A percentile compares a stretch with the other conserved stretches of the same genome.
Evolutionary conservation across 2,113 vertebrate species (phyloP).

Genomic region (Clupea harengus): DNA sequence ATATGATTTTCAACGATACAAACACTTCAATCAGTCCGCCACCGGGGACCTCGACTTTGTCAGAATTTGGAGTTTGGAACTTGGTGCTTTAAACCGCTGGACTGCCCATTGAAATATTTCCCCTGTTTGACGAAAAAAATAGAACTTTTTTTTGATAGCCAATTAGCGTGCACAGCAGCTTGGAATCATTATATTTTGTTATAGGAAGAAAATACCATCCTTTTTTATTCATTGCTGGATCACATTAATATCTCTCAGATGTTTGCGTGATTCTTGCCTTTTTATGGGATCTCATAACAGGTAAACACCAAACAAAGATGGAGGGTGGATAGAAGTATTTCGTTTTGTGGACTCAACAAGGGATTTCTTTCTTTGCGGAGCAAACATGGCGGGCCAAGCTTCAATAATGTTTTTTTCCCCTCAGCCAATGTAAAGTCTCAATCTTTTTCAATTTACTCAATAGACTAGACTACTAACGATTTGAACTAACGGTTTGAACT

Average conservation of each 20-base stretch:
- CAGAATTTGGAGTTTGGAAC: neutral
- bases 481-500: neutral
- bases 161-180: conserved; percentile 41
- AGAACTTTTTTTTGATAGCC: conserved; percentile 39
- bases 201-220: conserved; percentile 44
- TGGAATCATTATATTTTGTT: conserved; percentile 50
- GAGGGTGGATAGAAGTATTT: neutral
- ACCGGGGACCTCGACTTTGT: neutral
- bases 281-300: conserved; percentile 37
- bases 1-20: neutral
- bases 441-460: neutral
- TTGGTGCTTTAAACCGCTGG: neutral
- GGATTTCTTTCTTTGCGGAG: neutral
- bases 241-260: conserved; percentile 53
- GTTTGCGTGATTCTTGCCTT: conserved; percentile 31
- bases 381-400: neutral
- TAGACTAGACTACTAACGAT: neutral
- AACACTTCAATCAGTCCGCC: neutral
- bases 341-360: neutral
- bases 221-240: conserved; percentile 46
- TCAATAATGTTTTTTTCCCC: neutral
- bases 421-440: neutral
- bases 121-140: neutral
- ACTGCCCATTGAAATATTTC: neutral
- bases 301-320: conserved; percentile 23